These are phyloP conservation scores for Drosophila testacea DNA, from an alignment of 2,888 invertebrate genomes.

Conservation along the genomic window DNA sequence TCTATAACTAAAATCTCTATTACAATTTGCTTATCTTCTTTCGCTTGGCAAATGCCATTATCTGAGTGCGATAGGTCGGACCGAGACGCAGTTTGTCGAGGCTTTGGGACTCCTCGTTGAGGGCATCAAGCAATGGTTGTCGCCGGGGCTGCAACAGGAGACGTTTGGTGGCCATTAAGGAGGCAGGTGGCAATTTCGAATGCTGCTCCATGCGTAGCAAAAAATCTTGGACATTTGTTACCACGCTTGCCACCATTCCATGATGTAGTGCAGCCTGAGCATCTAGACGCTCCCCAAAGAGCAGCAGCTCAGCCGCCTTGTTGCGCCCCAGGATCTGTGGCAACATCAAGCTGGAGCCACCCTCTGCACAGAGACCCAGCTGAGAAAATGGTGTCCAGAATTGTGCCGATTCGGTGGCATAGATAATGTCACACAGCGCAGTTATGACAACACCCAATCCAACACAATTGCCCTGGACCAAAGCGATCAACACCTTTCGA, in stretches of 20 bases:
- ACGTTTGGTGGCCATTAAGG: slow-evolving; percentile 89
- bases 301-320: slow-evolving; percentile 88
- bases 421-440: slow-evolving; percentile 94
- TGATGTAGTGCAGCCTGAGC: slow-evolving; percentile 91
- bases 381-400: slow-evolving; percentile 96
- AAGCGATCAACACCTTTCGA: slow-evolving; percentile 93
- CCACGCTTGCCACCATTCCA: slow-evolving; percentile 92
- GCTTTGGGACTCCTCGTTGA: slow-evolving; percentile 89
- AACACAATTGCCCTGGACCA: slow-evolving; percentile 97
- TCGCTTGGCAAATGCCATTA: slow-evolving; percentile 46
- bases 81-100: slow-evolving; percentile 83
- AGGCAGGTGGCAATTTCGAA: slow-evolving; percentile 86
- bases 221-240: slow-evolving; percentile 87
- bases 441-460: slow-evolving; percentile 92
- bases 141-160: slow-evolving; percentile 88
- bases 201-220: slow-evolving; percentile 87
- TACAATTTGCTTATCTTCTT: slow-evolving; percentile 42
- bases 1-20: slow-evolving; percentile 1
- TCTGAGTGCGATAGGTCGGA: slow-evolving; percentile 40
- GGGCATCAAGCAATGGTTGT: slow-evolving; percentile 88
- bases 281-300: slow-evolving; percentile 91
- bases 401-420: slow-evolving; percentile 92
- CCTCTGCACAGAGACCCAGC: slow-evolving; percentile 94
- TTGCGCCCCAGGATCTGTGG: slow-evolving; percentile 93
- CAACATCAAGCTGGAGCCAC: slow-evolving; percentile 93